Base-by-base conservation (phyloP, 2,888 invertebrate species). In the Thereva nobilitata region DNA sequence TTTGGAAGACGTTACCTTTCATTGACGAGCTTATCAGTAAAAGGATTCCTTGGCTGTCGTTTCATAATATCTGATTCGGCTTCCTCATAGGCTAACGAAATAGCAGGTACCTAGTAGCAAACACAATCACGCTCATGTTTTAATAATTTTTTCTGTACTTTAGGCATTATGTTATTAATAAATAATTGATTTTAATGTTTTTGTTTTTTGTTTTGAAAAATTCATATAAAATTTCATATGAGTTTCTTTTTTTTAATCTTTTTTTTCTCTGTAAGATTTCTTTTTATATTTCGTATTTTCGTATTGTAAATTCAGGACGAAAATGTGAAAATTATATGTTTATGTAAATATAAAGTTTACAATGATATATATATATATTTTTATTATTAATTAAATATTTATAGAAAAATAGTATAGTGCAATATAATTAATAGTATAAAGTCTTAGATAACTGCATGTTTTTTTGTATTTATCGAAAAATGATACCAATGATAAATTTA, bases 1-100 rank as follows among this genome's bases (percentile, higher is more conserved):
- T 23, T 23, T 55, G 41, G 54, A 59, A 52, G 40, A 78, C 77
- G 76, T 89, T 89, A 95, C 94, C 97, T 95, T 90, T 93, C 93
- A 87, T 97, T 97, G 84, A 97, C 96, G 83, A 97, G 92, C 88
- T 96, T 96, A 89, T 97, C 96, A 85, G 87, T 89, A 89, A 92
- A 90, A 85, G 96, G 95, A 86, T 96, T 91, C 89, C 96, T 91
- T 84, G 96, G 96, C 86, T 92, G 91, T 85, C 96, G 91, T 90
- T 95, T 95, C 96, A 96, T 96, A 85, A 96, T 96, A 90, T 96
- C 96, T 84, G 93, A 93, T 87, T 96, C 96, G 83, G 95, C 93
- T 86, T 92, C 91, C 88, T 96, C 95, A 87, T 96, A 96, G 84
- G 96, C 95, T 88, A 96, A 89, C 84, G 95, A 95, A 86, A 96